Conservation (phyloP, 2,113 vertebrate genomes). For the Charina bottae region DNA sequence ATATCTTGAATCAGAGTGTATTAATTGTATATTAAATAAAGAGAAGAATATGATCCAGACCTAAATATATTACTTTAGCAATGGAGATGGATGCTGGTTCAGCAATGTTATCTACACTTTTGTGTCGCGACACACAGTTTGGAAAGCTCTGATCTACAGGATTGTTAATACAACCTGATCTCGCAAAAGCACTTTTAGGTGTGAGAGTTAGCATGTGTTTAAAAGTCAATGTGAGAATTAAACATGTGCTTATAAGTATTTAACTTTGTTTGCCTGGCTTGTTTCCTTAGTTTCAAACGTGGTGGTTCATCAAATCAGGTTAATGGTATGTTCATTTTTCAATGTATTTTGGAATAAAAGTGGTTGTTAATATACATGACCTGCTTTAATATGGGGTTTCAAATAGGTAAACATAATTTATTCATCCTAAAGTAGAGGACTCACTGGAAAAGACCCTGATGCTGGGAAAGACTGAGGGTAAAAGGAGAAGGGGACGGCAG, state of each 20-base stretch:
- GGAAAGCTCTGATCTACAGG: no score
- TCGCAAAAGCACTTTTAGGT: background rate
- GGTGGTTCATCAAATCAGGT: background rate
- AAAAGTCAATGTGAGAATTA: background rate
- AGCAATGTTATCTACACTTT: background rate
- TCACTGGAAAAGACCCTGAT: no score
- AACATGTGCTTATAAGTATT: background rate
- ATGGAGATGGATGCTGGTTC: background rate
- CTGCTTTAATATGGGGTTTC: background rate
- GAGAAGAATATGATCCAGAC: background rate
- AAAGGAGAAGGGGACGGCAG: no score
- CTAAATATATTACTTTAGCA: background rate
- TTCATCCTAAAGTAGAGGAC: background rate
- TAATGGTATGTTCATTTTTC: background rate
- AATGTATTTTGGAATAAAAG: background rate
- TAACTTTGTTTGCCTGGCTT: background rate
- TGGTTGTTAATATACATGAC: slow-evolving; percentile 4
- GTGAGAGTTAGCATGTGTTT: background rate
- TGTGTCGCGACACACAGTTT: no score
- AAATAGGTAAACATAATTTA: background rate
- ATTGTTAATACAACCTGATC: background rate
- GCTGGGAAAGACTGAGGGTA: no score
- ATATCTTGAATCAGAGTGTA: background rate
- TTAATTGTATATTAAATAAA: background rate
- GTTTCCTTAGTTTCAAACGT: background rate